phyloP scores from a whole-genome alignment of 1,140 invertebrate species.

The Drosophila athabasca region DNA sequence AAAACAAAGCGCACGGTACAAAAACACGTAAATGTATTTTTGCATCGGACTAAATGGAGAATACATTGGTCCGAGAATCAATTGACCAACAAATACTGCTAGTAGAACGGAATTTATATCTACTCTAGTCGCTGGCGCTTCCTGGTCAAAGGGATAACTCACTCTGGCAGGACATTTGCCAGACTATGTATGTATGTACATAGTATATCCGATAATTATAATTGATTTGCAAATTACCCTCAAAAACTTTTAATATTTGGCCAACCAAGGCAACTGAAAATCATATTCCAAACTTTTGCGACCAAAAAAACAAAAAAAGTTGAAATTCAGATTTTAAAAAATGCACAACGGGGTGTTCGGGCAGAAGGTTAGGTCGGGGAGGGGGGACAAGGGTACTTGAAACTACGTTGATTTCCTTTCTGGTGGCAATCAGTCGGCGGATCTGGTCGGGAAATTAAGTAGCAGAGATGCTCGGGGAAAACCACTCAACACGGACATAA shows the following conservation, averaged over 20 bases:
- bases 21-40: slow-evolving; percentile 10
- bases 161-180: no score
- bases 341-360: slow-evolving; percentile 5
- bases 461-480: slow-evolving; percentile 36
- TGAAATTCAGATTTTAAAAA: slow-evolving; percentile 30
- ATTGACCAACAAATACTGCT: no score
- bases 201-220: slow-evolving; percentile 36
- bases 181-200: no score
- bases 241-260: slow-evolving; percentile 46
- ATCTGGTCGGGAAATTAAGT: slow-evolving; percentile 33
- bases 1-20: neutral
- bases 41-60: neutral
- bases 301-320: slow-evolving; percentile 35
- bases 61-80: neutral
- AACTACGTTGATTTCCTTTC: neutral
- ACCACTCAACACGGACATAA: slow-evolving; percentile 66
- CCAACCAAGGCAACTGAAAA: slow-evolving; percentile 30
- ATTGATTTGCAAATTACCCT: slow-evolving; percentile 43
- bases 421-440: slow-evolving; percentile 34
- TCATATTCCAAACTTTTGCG: slow-evolving; percentile 42
- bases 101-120: no score
- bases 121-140: no score
- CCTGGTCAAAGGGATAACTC: no score
- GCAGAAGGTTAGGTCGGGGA: slow-evolving; percentile 5
- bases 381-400: no score